Conservation (phyloP, 2,797 vertebrate species). For the Hyperoplus immaculatus region DNA sequence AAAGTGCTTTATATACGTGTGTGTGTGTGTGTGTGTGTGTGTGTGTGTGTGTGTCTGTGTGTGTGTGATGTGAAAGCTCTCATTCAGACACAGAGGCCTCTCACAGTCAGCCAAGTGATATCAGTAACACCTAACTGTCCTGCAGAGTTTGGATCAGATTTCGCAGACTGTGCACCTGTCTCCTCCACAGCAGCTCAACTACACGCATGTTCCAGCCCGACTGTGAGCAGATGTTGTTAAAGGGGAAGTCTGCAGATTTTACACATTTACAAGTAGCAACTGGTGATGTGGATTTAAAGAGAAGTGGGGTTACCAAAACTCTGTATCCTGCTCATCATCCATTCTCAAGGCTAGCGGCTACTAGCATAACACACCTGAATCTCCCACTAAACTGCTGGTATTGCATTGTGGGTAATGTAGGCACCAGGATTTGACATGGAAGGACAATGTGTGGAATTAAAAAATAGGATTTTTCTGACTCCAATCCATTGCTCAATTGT, state of each 20-base stretch:
- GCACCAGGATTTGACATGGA: background rate
- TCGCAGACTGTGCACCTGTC: conserved; percentile 36
- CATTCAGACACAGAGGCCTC: conserved; percentile 70
- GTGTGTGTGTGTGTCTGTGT: too few species aligned
- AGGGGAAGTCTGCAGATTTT: background rate
- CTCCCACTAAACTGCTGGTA: background rate
- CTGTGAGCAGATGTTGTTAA: conserved; percentile 16
- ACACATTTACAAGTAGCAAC: background rate
- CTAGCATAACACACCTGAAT: background rate
- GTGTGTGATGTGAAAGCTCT: conserved; percentile 59
- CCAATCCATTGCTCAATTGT: too few species aligned
- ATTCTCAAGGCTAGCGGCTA: background rate
- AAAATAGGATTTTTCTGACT: background rate
- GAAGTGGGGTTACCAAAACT: background rate
- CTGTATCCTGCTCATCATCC: background rate
- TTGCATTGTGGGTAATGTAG: background rate
- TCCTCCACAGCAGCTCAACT: conserved; percentile 28
- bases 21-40: background rate
- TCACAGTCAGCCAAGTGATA: conserved; percentile 70
- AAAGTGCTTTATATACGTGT: conserved; percentile 28
- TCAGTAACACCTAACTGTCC: conserved; percentile 75
- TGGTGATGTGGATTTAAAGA: background rate
- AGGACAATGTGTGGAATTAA: background rate
- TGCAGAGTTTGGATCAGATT: conserved; percentile 44
- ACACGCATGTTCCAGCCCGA: background rate